phyloP scores from a whole-genome alignment of 2,888 invertebrate species.

The Drosophila kambysellisi region DNA sequence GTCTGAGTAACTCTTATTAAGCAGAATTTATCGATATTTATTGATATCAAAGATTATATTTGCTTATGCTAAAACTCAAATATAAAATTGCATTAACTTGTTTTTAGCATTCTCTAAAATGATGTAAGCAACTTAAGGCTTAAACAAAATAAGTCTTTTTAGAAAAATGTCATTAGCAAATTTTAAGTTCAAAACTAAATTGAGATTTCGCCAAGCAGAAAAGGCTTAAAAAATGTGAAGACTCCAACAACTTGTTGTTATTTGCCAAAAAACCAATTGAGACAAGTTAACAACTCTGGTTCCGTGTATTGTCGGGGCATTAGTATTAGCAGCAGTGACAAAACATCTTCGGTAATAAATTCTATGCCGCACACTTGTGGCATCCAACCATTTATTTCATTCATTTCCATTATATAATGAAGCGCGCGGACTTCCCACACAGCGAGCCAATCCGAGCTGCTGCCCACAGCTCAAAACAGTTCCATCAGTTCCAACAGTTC shows the following conservation, averaged over 20 bases:
- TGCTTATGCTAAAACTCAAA: too few species aligned
- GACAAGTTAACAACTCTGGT: conserved; percentile 24
- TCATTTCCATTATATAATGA: conserved; percentile 71
- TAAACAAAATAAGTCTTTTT: not conserved
- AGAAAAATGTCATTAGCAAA: not conserved
- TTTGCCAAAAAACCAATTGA: conserved; percentile 4
- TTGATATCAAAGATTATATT: too few species aligned
- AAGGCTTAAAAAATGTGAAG: not conserved
- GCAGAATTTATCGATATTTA: not conserved
- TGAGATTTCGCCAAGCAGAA: not conserved
- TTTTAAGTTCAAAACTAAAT: not conserved
- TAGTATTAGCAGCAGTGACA: conserved; percentile 19
- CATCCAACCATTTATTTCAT: conserved; percentile 37
- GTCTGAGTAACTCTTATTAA: not conserved
- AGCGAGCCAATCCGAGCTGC: conserved; percentile 36
- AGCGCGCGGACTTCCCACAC: conserved; percentile 65
- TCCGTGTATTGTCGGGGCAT: conserved; percentile 1
- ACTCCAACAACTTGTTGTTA: not conserved
- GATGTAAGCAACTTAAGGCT: too few species aligned
- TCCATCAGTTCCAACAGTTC: conserved; percentile 9
- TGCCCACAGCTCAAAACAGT: conserved; percentile 44
- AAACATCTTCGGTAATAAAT: conserved; percentile 62
- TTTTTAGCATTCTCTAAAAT: too few species aligned
- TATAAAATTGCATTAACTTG: too few species aligned
- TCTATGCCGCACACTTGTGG: conserved; percentile 56